Conservation (phyloP, 2,113 vertebrate species). For the Aepyceros melampus region DNA sequence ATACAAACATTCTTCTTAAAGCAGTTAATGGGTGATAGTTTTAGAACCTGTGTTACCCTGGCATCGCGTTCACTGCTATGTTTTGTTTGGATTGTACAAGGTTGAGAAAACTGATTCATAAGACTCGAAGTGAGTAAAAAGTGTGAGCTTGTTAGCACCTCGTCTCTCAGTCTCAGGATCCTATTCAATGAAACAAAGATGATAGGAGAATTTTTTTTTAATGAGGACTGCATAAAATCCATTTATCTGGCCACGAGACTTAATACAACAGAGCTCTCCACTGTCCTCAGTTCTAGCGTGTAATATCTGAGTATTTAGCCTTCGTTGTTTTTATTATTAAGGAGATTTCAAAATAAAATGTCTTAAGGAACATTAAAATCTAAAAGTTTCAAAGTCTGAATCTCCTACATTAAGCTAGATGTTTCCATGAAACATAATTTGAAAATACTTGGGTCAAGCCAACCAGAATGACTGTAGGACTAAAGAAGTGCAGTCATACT, state of each 20-base stretch:
- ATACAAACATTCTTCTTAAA: not conserved
- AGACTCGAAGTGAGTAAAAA: not conserved
- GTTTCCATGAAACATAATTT: not conserved
- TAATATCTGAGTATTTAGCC: not conserved
- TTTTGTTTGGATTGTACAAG: not conserved
- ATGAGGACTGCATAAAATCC: not conserved
- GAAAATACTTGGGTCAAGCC: not conserved
- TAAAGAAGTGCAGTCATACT: not conserved
- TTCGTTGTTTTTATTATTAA: not conserved
- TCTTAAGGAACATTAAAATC: not conserved
- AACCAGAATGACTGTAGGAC: not conserved
- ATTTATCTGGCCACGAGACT: not conserved
- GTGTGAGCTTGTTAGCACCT: not conserved
- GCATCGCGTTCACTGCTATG: not conserved
- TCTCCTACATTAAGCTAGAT: not conserved
- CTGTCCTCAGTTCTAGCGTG: not conserved
- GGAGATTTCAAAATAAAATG: not conserved
- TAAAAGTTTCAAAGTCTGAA: not conserved
- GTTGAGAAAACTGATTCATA: not conserved
- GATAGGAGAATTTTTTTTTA: not conserved
- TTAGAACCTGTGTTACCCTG: not conserved
- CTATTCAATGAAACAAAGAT: not conserved
- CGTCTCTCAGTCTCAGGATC: not conserved
- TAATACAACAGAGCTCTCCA: not conserved
- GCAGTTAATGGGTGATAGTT: not conserved